Evolutionary conservation across 2,113 vertebrate species (phyloP).

Genomic region (Thermophis baileyi): DNA sequence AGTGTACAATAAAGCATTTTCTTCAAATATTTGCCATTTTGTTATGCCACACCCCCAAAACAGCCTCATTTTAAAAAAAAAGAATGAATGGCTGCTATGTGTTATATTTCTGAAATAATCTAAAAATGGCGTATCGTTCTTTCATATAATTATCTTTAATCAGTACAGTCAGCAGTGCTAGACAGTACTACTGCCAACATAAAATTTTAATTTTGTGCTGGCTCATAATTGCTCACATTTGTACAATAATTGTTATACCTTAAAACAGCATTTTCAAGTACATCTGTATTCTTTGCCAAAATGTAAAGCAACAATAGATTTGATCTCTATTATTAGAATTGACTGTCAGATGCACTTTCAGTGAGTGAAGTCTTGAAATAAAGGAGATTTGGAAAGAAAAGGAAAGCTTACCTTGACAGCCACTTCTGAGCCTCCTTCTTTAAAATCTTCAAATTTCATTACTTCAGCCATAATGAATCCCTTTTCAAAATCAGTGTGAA

Average conservation of each 20-base stretch:
- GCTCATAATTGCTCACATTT: neutral
- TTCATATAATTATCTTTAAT: neutral
- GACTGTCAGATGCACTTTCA: slow-evolving; percentile 69
- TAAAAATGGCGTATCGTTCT: neutral
- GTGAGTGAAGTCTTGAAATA: slow-evolving; percentile 58
- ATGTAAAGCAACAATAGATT: slow-evolving; percentile 69
- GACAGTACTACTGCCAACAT: neutral
- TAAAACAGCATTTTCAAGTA: slow-evolving; percentile 39
- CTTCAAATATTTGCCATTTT: slow-evolving; percentile 10
- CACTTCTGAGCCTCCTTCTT: slow-evolving; percentile 88
- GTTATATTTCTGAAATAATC: neutral
- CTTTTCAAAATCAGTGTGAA: slow-evolving; percentile 89
- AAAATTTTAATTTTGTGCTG: neutral
- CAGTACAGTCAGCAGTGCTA: neutral
- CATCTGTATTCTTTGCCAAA: slow-evolving; percentile 70
- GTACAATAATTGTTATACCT: slow-evolving; percentile 41
- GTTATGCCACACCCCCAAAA: neutral
- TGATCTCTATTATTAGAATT: slow-evolving; percentile 54
- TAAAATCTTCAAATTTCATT: slow-evolving; percentile 97
- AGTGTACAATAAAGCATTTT: slow-evolving; percentile 2
- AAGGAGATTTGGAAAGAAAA: slow-evolving; percentile 20
- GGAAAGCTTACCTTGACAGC: slow-evolving; percentile 84
- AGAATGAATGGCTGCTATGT: slow-evolving; percentile 16
- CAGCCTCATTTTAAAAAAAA: neutral
- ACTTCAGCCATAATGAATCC: slow-evolving; percentile 97